These are phyloP conservation scores for Oncorhynchus tshawytscha DNA, from an alignment of 2,113 vertebrate genomes.

Conservation along the genomic window DNA sequence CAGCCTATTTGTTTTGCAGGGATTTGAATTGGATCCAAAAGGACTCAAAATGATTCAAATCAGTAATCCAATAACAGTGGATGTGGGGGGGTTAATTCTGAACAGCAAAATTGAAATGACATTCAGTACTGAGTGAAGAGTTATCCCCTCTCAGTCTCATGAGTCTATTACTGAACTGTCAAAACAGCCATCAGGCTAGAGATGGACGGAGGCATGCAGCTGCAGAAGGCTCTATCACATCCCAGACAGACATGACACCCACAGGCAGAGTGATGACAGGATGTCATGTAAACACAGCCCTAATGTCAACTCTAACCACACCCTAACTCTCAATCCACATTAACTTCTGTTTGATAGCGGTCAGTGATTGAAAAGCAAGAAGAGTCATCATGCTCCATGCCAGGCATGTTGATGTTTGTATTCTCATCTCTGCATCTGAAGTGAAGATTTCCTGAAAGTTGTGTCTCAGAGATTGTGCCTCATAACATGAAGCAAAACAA, in stretches of 20 bases:
- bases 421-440: too few relatives aligned
- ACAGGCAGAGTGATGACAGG: constrained; percentile 20
- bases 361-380: too few relatives aligned
- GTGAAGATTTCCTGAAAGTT: too few relatives aligned
- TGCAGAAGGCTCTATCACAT: constrained; percentile 44
- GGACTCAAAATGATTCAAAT: constrained; percentile 57
- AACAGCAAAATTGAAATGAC: constrained; percentile 54
- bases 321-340: not conserved
- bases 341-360: not conserved
- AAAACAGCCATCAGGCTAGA: constrained; percentile 60
- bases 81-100: constrained; percentile 41
- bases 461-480: constrained; percentile 16
- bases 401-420: too few relatives aligned
- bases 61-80: constrained; percentile 64
- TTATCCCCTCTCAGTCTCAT: constrained; percentile 49
- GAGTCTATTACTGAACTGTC: constrained; percentile 66
- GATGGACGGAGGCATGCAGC: constrained; percentile 52
- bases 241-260: constrained; percentile 29
- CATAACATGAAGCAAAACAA: constrained; percentile 4
- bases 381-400: too few relatives aligned
- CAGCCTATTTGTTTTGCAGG: constrained; percentile 56
- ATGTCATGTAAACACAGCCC: constrained; percentile 24
- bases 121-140: constrained; percentile 26
- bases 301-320: constrained; percentile 10
- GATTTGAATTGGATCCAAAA: constrained; percentile 20